phyloP scores from a whole-genome alignment of 2,113 vertebrate species.

The Porphyrio hochstetteri region DNA sequence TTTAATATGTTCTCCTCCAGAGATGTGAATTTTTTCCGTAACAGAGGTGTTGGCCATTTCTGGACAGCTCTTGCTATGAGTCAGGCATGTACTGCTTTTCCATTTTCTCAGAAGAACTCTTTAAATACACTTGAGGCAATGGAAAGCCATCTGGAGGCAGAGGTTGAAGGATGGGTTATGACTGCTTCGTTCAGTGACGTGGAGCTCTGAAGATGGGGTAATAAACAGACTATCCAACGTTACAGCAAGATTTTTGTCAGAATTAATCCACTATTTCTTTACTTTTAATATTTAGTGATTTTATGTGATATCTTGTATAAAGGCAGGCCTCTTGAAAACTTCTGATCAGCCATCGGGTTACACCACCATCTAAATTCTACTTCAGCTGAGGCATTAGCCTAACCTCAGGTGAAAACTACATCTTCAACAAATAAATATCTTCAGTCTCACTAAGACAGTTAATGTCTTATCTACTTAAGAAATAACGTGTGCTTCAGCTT shows the following conservation, averaged over 20 bases:
- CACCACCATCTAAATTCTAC: not conserved
- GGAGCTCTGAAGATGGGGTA: not conserved
- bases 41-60: slow-evolving; percentile 51
- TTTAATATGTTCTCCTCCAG: not conserved
- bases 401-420: not conserved
- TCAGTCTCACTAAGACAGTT: not conserved
- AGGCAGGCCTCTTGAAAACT: not conserved
- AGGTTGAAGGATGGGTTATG: not conserved
- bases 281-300: not conserved
- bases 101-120: slow-evolving; percentile 58
- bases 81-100: slow-evolving; percentile 45
- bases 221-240: not conserved
- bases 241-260: not conserved
- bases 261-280: not conserved
- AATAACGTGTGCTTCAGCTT: not conserved
- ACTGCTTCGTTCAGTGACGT: not conserved
- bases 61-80: slow-evolving; percentile 33
- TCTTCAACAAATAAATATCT: not conserved
- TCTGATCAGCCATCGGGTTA: not conserved
- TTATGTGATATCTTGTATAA: not conserved
- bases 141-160: slow-evolving; percentile 65
- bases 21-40: slow-evolving; percentile 44
- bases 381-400: not conserved
- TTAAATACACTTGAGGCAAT: slow-evolving; percentile 56
- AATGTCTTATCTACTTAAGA: not conserved